Evolutionary conservation across 2,888 invertebrate species (phyloP).

Genomic region (Pseudococcus jackbeardsleyi): DNA sequence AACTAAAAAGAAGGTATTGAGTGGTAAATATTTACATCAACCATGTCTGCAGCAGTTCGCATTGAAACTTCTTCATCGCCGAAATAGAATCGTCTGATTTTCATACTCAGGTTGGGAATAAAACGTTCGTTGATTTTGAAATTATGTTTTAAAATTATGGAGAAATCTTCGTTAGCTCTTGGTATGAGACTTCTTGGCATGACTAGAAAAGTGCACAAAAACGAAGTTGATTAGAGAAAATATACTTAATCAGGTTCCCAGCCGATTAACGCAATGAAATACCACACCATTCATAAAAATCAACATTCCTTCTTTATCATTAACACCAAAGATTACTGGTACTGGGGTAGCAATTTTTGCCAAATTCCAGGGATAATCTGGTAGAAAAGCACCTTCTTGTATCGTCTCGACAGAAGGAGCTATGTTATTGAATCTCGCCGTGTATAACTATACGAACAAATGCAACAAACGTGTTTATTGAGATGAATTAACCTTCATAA

Average conservation of each 20-base stretch:
- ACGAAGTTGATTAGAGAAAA: neutral
- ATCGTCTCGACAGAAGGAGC: slow-evolving; percentile 22
- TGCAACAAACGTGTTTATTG: neutral
- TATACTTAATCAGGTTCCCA: neutral
- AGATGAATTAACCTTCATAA: neutral
- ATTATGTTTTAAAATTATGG: slow-evolving; percentile 11
- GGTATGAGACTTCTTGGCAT: neutral
- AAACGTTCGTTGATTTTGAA: neutral
- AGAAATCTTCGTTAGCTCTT: slow-evolving; percentile 2
- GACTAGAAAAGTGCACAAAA: neutral
- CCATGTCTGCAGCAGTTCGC: neutral
- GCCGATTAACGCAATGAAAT: neutral
- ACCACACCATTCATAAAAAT: slow-evolving; percentile 13
- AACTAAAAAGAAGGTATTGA: too few relatives aligned
- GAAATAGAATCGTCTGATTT: slow-evolving; percentile 7
- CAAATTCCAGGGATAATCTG: slow-evolving; percentile 30
- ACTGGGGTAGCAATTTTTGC: slow-evolving; percentile 38
- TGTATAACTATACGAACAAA: neutral
- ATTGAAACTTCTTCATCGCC: neutral
- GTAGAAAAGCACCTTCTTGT: slow-evolving; percentile 44
- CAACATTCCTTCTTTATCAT: slow-evolving; percentile 53
- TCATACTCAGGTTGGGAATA: neutral
- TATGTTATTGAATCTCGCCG: slow-evolving; percentile 8
- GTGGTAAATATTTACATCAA: slow-evolving; percentile 9
- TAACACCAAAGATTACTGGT: slow-evolving; percentile 44